These are phyloP conservation scores for Xestia c-nigrum DNA, from an alignment of 2,888 invertebrate species.

Conservation along the genomic window DNA sequence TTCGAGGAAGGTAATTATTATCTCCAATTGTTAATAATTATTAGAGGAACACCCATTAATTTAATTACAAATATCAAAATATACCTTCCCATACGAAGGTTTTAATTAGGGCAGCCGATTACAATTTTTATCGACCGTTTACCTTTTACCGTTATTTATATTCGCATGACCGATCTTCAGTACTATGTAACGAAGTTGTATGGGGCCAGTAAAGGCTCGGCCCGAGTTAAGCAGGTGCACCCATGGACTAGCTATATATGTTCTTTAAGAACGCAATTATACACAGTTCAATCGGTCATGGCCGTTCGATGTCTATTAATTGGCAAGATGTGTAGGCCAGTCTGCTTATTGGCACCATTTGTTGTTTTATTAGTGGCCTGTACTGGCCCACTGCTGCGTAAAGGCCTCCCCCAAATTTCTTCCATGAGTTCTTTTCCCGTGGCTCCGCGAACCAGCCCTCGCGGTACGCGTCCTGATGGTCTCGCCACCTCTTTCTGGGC, in stretches of 20 bases:
- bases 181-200: slow-evolving; percentile 47
- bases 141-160: slow-evolving; percentile 58
- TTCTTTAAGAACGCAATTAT: slow-evolving; percentile 39
- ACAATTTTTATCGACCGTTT: slow-evolving; percentile 35
- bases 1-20: neutral
- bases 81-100: slow-evolving; percentile 14
- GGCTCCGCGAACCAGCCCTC: too few relatives aligned
- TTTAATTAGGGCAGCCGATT: slow-evolving; percentile 39
- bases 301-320: neutral
- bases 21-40: neutral
- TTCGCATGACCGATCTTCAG: slow-evolving; percentile 58
- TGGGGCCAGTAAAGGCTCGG: slow-evolving; percentile 59
- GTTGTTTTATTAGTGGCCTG: neutral
- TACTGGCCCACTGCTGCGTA: too few relatives aligned
- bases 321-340: neutral
- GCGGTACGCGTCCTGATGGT: too few relatives aligned
- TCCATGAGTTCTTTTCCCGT: too few relatives aligned
- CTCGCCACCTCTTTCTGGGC: too few relatives aligned
- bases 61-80: slow-evolving; percentile 15
- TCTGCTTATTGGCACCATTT: neutral
- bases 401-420: too few relatives aligned
- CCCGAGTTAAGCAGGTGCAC: slow-evolving; percentile 57
- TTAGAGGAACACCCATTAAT: neutral
- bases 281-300: slow-evolving; percentile 19
- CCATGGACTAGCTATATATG: slow-evolving; percentile 29